Evolutionary conservation across 1,140 invertebrate genomes (phyloP), one percentile per base, ranked within the genome.

Genomic region (Phortica variegata): DNA sequence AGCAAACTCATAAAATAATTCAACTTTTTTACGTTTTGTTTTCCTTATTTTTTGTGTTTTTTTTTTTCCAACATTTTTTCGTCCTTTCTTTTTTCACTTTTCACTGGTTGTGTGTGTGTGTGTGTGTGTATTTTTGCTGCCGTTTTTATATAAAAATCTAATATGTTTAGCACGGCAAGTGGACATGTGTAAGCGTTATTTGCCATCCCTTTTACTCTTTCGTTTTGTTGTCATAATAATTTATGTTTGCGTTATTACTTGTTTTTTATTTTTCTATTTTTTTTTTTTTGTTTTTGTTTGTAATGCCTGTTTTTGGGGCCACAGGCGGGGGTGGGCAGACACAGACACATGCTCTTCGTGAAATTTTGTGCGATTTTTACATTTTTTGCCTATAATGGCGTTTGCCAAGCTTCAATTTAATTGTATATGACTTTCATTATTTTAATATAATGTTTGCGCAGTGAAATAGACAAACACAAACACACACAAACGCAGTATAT

Each of bases 241-340:
- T 46, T 47, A 42, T 36, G 49, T 50, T 36, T 33, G 49, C 42
- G 26, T 34, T n/a, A 33, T 34, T 45, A 41, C 38, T 17, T n/a
- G 34, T 15, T 10, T 33, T 48, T 38, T 38, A 7, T 17, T 42
- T 48, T 38, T 39, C 36, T 48, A 48, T 44, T 48, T 52, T 47
- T 51, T 41, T 38, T 17, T 38, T 38, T 38, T 38, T 26, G 5
- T 26, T 26, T 26, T 26, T 26, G 5, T 26, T 26, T 26, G 7
- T 38, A 38, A 38, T 38, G 16, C 7, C 4, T 34, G 12, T 34
- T 4, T 29, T 29, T 29, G 12, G 12, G 7, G 10, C 4, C 12
- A 34, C 5, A 34, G 33, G 16, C 8, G 12, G 33, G 5, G 4
- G 4, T 34, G 33, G 33, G 7, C 33, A 34, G 33, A n/a, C 10